Evolutionary conservation across 2,888 invertebrate genomes (phyloP).

Genomic region (Ophioninae sp.): DNA sequence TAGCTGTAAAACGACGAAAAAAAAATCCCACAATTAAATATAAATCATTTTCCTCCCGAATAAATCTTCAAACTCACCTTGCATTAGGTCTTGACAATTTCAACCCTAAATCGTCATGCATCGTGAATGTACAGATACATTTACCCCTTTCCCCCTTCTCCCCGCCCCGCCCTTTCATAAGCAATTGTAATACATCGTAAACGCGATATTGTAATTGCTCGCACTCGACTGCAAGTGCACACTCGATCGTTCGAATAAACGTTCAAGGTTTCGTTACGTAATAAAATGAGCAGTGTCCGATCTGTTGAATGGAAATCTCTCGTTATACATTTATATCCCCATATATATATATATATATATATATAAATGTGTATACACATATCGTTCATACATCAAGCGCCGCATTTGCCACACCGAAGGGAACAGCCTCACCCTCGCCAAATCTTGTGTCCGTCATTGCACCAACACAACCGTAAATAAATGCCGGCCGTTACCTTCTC

Average conservation of each 20-base stretch:
- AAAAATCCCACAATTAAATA: no score
- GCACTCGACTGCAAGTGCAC: neutral
- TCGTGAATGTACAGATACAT: no score
- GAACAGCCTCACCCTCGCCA: constrained; percentile 36
- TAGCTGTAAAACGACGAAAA: no score
- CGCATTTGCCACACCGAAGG: constrained; percentile 36
- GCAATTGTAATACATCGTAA: no score
- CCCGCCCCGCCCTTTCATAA: no score
- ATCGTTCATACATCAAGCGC: neutral
- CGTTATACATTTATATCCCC: neutral
- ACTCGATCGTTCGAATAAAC: constrained; percentile 46
- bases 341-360: no score
- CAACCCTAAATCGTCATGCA: no score
- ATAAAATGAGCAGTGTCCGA: constrained; percentile 38
- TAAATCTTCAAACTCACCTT: no score
- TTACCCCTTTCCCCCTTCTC: no score
- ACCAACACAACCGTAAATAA: neutral
- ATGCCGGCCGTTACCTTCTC: constrained; percentile 26
- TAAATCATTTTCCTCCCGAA: no score
- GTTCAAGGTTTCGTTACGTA: constrained; percentile 59
- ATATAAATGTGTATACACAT: no score
- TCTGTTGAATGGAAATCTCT: constrained; percentile 37
- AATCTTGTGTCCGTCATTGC: constrained; percentile 23
- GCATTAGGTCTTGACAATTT: no score
- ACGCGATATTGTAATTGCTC: constrained; percentile 15